These are phyloP conservation scores for Apodemia zela DNA, from an alignment of 2,888 invertebrate species.

Conservation along the genomic window DNA sequence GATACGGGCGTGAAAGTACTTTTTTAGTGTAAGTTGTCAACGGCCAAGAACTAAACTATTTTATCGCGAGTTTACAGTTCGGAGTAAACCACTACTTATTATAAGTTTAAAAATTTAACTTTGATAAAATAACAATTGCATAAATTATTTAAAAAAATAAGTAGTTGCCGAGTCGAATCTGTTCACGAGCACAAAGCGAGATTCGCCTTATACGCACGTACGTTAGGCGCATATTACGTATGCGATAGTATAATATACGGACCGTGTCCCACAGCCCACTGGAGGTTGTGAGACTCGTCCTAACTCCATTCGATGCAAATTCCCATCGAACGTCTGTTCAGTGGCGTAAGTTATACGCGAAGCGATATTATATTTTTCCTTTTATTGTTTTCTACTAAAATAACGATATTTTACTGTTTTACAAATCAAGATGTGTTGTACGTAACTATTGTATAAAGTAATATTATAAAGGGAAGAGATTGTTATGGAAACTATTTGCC, in stretches of 20 bases:
- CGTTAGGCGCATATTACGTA: constrained; percentile 18
- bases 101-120: not conserved
- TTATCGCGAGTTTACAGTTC: no score
- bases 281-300: constrained; percentile 54
- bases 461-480: no score
- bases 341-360: constrained; percentile 32
- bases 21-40: no score
- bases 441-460: no score
- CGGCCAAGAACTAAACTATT: no score
- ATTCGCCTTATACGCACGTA: constrained; percentile 21
- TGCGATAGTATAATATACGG: constrained; percentile 25
- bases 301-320: constrained; percentile 76
- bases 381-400: no score
- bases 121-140: constrained; percentile 21
- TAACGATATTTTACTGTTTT: no score
- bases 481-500: no score
- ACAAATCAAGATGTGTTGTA: no score
- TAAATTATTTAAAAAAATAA: constrained; percentile 22
- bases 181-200: constrained; percentile 27
- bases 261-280: constrained; percentile 40
- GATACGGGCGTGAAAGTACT: no score
- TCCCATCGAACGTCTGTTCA: constrained; percentile 59
- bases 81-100: no score
- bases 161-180: constrained; percentile 18
- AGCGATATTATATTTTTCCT: not conserved